These are phyloP conservation scores for Dinocampus coccinellae DNA, from an alignment of 2,888 invertebrate genomes.

Conservation along the genomic window DNA sequence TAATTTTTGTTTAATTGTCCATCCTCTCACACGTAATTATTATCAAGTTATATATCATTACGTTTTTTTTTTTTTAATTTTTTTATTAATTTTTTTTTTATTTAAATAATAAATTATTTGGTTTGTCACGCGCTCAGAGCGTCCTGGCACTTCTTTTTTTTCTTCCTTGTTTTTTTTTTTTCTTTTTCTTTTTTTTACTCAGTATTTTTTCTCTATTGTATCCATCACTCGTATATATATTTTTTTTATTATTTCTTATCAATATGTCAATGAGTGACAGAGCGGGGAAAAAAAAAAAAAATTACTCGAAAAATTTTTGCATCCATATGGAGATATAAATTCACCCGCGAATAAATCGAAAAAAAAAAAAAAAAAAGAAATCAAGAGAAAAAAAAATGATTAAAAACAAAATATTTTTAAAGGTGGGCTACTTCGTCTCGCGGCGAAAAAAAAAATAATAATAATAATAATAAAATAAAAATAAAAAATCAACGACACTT, in stretches of 20 bases:
- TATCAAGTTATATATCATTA: conserved; percentile 15
- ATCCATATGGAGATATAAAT: neutral
- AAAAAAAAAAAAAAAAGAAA: neutral
- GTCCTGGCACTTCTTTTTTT: conserved; percentile 66
- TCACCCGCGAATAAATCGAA: neutral
- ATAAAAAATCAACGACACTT: neutral
- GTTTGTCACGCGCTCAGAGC: conserved; percentile 68
- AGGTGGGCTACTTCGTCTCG: conserved; percentile 31
- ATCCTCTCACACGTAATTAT: conserved; percentile 17
- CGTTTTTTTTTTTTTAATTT: conserved; percentile 26
- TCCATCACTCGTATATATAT: neutral
- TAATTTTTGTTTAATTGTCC: neutral
- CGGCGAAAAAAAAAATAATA: neutral
- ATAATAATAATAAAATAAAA: too few species aligned
- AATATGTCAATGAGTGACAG: neutral
- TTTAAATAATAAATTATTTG: conserved; percentile 70
- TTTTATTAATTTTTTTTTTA: too few species aligned
- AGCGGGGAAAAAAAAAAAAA: neutral
- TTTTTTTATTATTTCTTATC: neutral
- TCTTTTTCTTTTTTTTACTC: conserved; percentile 29
- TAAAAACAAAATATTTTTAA: conserved; percentile 31
- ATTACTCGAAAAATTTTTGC: neutral
- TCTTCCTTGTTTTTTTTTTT: neutral
- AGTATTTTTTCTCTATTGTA: neutral
- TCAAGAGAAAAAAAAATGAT: neutral